Percentiles rank a stretch among this genome's conserved stretches.
Evolutionary conservation across 2,888 invertebrate species (phyloP).

Genomic region (Cynaeus angustus): DNA sequence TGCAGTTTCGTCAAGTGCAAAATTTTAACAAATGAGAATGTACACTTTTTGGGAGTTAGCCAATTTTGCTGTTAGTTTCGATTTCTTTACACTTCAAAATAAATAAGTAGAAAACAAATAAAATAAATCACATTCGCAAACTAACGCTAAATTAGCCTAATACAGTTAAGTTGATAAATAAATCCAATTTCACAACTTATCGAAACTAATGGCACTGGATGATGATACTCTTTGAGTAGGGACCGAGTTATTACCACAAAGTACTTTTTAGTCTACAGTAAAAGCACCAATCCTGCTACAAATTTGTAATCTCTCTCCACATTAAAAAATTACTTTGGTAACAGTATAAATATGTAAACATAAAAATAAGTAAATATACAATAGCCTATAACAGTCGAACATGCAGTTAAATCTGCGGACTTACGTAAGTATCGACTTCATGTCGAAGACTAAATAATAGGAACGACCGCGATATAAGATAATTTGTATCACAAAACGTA

Average conservation of each 20-base stretch:
- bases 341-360: slow-evolving; percentile 55
- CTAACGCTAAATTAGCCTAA: slow-evolving; percentile 28
- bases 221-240: slow-evolving; percentile 3
- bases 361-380: slow-evolving; percentile 57
- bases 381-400: slow-evolving; percentile 55
- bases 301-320: slow-evolving; percentile 40
- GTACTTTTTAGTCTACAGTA: slow-evolving; percentile 20
- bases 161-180: slow-evolving; percentile 18
- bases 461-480: slow-evolving; percentile 67
- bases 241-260: slow-evolving; percentile 35
- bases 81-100: slow-evolving; percentile 32
- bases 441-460: slow-evolving; percentile 57
- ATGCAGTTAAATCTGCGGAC: slow-evolving; percentile 49
- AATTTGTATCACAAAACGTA: slow-evolving; percentile 65
- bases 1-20: slow-evolving; percentile 22
- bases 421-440: slow-evolving; percentile 52
- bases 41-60: slow-evolving; percentile 5
- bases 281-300: slow-evolving; percentile 44
- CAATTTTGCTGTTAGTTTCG: slow-evolving; percentile 43
- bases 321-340: slow-evolving; percentile 60
- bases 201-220: slow-evolving; percentile 47
- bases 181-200: slow-evolving; percentile 34
- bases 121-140: slow-evolving; percentile 41
- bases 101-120: slow-evolving; percentile 42
- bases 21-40: slow-evolving; percentile 26